Evolutionary conservation across 2,113 vertebrate species (phyloP).

Genomic region (Coptodon rendalli): DNA sequence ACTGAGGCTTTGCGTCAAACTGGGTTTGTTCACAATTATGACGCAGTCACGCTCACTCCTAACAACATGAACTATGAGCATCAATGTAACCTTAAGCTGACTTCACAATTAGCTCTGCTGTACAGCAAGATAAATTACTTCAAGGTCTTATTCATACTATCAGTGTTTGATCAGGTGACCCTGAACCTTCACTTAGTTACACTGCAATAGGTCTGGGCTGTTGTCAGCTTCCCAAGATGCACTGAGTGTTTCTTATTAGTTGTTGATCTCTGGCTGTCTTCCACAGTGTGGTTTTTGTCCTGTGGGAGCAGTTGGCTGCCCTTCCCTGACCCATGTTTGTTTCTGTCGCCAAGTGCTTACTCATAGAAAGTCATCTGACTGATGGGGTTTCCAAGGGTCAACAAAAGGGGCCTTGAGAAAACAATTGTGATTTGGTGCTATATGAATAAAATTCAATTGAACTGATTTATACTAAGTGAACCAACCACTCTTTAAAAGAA

Average conservation of each 20-base stretch:
- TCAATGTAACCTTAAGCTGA: not conserved
- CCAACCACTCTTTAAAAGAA: not conserved
- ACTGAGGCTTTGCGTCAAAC: rapidly evolving
- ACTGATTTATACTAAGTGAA: not conserved
- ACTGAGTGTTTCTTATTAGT: not conserved
- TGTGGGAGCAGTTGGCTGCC: not conserved
- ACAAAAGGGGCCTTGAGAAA: not conserved
- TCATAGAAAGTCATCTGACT: not conserved
- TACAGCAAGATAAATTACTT: not conserved
- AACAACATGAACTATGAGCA: not conserved
- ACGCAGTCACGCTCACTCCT: not conserved
- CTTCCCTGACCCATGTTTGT: not conserved
- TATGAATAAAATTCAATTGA: not conserved
- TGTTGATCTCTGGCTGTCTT: not conserved
- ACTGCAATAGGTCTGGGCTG: not conserved
- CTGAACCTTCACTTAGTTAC: not conserved
- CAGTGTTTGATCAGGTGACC: not conserved
- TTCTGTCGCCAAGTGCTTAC: not conserved
- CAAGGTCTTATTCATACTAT: not conserved
- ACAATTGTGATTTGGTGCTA: not conserved
- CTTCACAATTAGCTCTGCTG: not conserved
- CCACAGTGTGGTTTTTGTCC: not conserved
- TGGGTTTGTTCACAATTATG: not conserved
- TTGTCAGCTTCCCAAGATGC: not conserved
- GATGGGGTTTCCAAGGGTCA: not conserved